Conservation (phyloP, 2,888 invertebrate genomes). For the Xylota segnis region DNA sequence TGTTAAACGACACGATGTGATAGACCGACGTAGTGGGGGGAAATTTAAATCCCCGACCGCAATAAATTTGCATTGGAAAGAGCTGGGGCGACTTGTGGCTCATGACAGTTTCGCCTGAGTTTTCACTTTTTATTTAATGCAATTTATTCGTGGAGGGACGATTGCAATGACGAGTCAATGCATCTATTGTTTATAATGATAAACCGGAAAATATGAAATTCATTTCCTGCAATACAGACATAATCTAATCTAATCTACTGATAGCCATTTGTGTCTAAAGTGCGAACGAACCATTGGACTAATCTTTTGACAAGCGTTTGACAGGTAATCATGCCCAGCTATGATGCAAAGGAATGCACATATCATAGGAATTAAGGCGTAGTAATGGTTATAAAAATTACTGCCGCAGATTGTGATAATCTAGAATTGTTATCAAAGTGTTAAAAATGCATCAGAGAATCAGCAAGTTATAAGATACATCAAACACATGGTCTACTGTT, state of each 20-base stretch:
- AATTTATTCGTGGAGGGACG: neutral
- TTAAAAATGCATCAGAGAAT: no score
- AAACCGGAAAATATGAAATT: neutral
- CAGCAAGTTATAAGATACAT: no score
- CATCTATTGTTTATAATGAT: neutral
- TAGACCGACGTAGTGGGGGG: slow-evolving; percentile 27
- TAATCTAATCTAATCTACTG: slow-evolving; percentile 32
- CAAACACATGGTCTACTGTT: no score
- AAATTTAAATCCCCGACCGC: slow-evolving; percentile 52
- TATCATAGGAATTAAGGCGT: no score
- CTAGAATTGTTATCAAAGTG: no score
- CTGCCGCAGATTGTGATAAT: no score
- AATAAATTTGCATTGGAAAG: slow-evolving; percentile 65
- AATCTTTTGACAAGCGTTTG: no score
- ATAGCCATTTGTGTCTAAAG: neutral
- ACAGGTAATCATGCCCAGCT: no score
- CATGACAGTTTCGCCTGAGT: neutral
- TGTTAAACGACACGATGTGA: slow-evolving; percentile 42
- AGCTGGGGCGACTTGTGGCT: slow-evolving; percentile 8
- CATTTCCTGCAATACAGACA: neutral
- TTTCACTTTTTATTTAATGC: slow-evolving; percentile 56
- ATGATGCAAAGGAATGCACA: neutral
- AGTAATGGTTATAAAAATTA: no score
- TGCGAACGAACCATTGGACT: neutral
- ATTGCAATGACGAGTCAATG: neutral